These are phyloP conservation scores for Lathronympha strigana DNA, from an alignment of 2,888 invertebrate genomes.

Conservation along the genomic window DNA sequence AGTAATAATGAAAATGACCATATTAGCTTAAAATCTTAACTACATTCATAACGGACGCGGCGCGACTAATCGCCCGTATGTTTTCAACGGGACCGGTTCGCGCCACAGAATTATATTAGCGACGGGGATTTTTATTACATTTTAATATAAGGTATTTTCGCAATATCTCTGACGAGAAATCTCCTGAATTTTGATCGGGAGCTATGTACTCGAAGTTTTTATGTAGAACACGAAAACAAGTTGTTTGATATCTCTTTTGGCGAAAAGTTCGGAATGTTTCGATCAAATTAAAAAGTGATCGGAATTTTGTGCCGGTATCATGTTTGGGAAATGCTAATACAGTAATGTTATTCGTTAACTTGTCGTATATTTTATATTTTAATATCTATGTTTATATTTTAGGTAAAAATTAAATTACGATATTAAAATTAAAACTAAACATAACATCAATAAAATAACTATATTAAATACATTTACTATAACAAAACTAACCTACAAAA, in stretches of 20 bases:
- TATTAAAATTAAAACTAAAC: no score
- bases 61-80: conserved; percentile 47
- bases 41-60: neutral
- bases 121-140: conserved; percentile 73
- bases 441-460: no score
- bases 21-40: no score
- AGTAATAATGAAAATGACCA: no score
- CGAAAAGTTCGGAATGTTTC: conserved; percentile 43
- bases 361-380: neutral
- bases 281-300: conserved; percentile 38
- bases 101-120: conserved; percentile 70
- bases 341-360: neutral
- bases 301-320: conserved; percentile 11
- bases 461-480: no score
- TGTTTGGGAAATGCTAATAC: conserved; percentile 17
- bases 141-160: conserved; percentile 74
- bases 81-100: conserved; percentile 54
- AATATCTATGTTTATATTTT: neutral
- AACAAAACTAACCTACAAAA: no score
- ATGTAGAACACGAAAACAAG: conserved; percentile 52
- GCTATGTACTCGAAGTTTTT: conserved; percentile 47
- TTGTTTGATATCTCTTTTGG: conserved; percentile 58
- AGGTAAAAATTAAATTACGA: neutral
- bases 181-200: conserved; percentile 61
- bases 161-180: conserved; percentile 65